A percentile compares a stretch with the other conserved stretches of the same genome.
Evolutionary conservation across 2,888 invertebrate genomes (phyloP).

Genomic region (Apeira syringaria): DNA sequence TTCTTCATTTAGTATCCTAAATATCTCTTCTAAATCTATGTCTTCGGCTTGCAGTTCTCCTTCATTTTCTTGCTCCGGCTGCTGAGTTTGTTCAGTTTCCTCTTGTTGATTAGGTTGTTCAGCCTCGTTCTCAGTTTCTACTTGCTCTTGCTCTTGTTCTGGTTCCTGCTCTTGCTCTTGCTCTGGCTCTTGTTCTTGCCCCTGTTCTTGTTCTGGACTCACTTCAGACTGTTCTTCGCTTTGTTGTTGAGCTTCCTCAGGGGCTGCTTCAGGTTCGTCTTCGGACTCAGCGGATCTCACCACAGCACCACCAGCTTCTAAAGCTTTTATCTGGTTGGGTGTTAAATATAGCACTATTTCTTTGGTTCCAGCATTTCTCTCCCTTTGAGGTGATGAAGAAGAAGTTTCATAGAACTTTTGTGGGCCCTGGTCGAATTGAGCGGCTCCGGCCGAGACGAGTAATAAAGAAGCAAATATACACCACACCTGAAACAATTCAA

Average conservation of each 20-base stretch:
- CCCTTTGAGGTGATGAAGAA: slow-evolving; percentile 24
- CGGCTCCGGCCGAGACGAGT: slow-evolving; percentile 40
- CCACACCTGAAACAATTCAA: slow-evolving; percentile 50
- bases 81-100: slow-evolving; percentile 22
- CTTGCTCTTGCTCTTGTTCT: slow-evolving; percentile 20
- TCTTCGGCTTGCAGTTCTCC: slow-evolving; percentile 16
- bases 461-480: slow-evolving; percentile 38
- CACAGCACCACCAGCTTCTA: slow-evolving; percentile 49
- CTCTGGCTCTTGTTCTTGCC: slow-evolving; percentile 20
- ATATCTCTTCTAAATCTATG: slow-evolving; percentile 27
- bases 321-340: slow-evolving; percentile 56
- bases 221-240: slow-evolving; percentile 28
- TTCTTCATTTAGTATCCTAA: slow-evolving; percentile 30
- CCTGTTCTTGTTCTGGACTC: slow-evolving; percentile 22
- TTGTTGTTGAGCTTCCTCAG: slow-evolving; percentile 23
- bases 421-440: slow-evolving; percentile 44
- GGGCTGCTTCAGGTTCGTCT: slow-evolving; percentile 24
- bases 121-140: slow-evolving; percentile 18
- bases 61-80: slow-evolving; percentile 16
- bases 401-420: slow-evolving; percentile 44
- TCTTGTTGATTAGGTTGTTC: slow-evolving; percentile 25
- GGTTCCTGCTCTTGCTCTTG: too few species aligned
- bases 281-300: slow-evolving; percentile 36
- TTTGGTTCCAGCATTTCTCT: slow-evolving; percentile 43
- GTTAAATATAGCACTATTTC: slow-evolving; percentile 66